Evolutionary conservation across 2,888 invertebrate species (phyloP).

Genomic region (Eristalinus sepulchralis): DNA sequence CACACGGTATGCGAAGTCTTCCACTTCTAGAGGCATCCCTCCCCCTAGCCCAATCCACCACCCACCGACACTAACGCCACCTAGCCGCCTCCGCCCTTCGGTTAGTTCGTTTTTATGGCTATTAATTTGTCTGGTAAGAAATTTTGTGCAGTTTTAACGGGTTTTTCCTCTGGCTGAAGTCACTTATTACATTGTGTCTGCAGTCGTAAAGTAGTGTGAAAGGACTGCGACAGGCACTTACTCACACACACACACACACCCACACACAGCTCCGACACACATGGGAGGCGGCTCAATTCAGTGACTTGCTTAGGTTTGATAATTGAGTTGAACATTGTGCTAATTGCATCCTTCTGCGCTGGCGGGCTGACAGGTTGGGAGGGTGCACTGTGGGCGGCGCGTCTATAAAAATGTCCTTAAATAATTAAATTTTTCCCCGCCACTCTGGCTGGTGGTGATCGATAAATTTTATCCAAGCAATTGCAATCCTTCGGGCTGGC

Average conservation of each 20-base stretch:
- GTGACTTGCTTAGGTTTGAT: conserved; percentile 60
- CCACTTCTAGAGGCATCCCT: conserved; percentile 37
- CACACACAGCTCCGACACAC: not conserved
- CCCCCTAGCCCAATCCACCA: not conserved
- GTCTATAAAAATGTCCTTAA: conserved; percentile 71
- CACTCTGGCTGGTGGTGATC: conserved; percentile 53
- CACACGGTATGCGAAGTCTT: conserved; percentile 14
- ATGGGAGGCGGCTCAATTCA: not conserved
- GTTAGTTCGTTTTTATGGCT: conserved; percentile 57
- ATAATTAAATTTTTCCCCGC: conserved; percentile 69
- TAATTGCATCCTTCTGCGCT: conserved; percentile 67
- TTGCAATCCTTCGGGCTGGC: conserved; percentile 34
- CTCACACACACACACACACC: not conserved
- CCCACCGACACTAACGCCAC: not conserved
- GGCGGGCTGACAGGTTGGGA: conserved; percentile 9
- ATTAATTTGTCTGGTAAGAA: conserved; percentile 70
- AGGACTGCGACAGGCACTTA: conserved; percentile 32
- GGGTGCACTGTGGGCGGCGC: conserved; percentile 40
- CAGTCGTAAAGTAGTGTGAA: conserved; percentile 64
- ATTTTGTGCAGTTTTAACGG: conserved; percentile 50
- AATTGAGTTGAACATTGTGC: conserved; percentile 72
- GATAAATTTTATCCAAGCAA: conserved; percentile 67
- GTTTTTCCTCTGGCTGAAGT: conserved; percentile 47
- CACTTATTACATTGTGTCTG: conserved; percentile 71
- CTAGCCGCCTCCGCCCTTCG: not conserved